These are phyloP conservation scores for Perizoma affinitatum DNA, from an alignment of 2,888 invertebrate species.

Conservation along the genomic window DNA sequence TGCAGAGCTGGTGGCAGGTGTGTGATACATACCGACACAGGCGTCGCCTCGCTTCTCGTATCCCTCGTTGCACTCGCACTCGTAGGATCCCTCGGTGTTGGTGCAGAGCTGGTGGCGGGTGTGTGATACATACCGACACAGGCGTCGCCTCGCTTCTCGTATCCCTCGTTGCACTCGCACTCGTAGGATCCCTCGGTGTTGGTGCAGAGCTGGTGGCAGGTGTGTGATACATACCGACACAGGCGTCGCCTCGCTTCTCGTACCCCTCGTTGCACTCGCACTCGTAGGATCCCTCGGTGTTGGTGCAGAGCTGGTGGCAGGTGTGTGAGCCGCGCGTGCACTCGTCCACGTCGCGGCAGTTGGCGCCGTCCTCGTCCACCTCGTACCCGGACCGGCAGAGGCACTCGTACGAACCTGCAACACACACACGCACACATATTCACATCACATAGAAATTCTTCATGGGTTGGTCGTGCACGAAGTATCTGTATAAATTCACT, in stretches of 20 bases:
- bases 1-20: conserved; percentile 90
- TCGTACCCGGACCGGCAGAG: conserved; percentile 91
- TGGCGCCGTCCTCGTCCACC: conserved; percentile 89
- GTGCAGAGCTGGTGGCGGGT: conserved; percentile 90
- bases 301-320: conserved; percentile 60
- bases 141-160: conserved; percentile 89
- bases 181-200: conserved; percentile 92
- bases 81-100: conserved; percentile 91
- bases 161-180: conserved; percentile 90
- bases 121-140: conserved; percentile 87
- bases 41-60: conserved; percentile 90
- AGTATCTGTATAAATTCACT: too few species aligned
- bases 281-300: too few species aligned
- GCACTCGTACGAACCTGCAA: conserved; percentile 87
- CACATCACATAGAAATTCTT: too few species aligned
- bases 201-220: conserved; percentile 90
- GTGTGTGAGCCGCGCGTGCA: conserved; percentile 90
- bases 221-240: conserved; percentile 82
- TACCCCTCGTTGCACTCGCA: conserved; percentile 69
- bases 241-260: conserved; percentile 46
- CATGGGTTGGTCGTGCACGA: too few species aligned
- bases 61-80: conserved; percentile 89
- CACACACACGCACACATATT: not conserved
- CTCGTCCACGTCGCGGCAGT: conserved; percentile 92
- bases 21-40: conserved; percentile 88